These are phyloP conservation scores for Podocnemis expansa DNA, from an alignment of 2,113 vertebrate species.

Conservation along the genomic window DNA sequence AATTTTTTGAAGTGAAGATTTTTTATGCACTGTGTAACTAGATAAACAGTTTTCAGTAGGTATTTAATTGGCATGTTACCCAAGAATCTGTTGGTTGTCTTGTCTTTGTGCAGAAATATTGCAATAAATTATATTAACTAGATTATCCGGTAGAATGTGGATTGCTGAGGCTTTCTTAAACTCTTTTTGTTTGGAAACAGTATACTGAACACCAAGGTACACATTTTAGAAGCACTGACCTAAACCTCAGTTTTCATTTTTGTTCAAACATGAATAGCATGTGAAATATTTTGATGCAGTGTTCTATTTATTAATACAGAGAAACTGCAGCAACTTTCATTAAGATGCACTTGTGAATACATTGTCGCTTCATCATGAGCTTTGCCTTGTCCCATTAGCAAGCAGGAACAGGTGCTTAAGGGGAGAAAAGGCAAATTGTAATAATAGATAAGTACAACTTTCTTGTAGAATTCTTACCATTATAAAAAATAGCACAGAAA, in stretches of 20 bases:
- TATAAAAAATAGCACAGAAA: slow-evolving; percentile 32
- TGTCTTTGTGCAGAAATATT: background rate
- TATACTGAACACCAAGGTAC: slow-evolving; percentile 27
- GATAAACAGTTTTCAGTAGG: slow-evolving; percentile 59
- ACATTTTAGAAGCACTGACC: slow-evolving; percentile 42
- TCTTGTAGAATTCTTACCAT: slow-evolving; percentile 26
- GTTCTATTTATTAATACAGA: slow-evolving; percentile 61
- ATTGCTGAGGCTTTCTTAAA: background rate
- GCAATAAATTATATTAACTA: background rate
- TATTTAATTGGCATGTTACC: slow-evolving; percentile 71
- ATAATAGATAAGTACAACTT: slow-evolving; percentile 52
- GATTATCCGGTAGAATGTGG: background rate
- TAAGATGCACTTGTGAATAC: slow-evolving; percentile 64
- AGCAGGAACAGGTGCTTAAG: slow-evolving; percentile 56
- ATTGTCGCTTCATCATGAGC: slow-evolving; percentile 64
- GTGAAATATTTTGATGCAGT: slow-evolving; percentile 56
- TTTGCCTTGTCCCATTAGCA: slow-evolving; percentile 73
- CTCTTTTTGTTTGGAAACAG: background rate
- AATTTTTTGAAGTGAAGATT: slow-evolving; percentile 57
- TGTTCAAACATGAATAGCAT: slow-evolving; percentile 52
- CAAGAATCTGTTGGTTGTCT: slow-evolving; percentile 46
- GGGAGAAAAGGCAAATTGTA: slow-evolving; percentile 50
- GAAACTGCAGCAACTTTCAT: slow-evolving; percentile 62
- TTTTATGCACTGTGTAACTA: slow-evolving; percentile 59
- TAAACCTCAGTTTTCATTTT: slow-evolving; percentile 56